phyloP scores from a whole-genome alignment of 2,888 invertebrate species.

The Dysmachus trigonus region DNA sequence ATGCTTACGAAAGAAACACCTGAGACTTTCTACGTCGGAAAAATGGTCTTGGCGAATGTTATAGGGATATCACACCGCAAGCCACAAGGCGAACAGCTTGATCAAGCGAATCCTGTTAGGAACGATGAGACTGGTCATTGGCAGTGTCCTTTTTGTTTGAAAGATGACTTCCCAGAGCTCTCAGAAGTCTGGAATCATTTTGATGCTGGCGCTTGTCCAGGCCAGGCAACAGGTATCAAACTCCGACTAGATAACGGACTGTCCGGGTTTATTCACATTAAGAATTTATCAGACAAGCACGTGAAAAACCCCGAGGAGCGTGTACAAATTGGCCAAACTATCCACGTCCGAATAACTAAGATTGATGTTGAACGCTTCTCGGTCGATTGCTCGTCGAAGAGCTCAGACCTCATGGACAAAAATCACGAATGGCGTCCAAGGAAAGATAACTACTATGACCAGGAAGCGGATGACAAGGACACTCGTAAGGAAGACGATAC shows the following conservation, averaged over 20 bases:
- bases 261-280: constrained; percentile 91
- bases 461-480: constrained; percentile 83
- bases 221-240: constrained; percentile 92
- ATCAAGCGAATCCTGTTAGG: constrained; percentile 94
- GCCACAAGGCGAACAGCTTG: constrained; percentile 91
- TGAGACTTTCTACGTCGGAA: constrained; percentile 89
- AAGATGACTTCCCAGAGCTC: constrained; percentile 94
- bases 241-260: constrained; percentile 91
- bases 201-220: constrained; percentile 94
- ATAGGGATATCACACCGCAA: constrained; percentile 85
- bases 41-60: constrained; percentile 85
- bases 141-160: constrained; percentile 97
- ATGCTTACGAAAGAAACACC: constrained; percentile 96
- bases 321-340: constrained; percentile 83
- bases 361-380: constrained; percentile 95
- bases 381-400: constrained; percentile 91
- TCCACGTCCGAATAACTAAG: constrained; percentile 91
- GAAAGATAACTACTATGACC: constrained; percentile 91
- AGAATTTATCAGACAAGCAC: constrained; percentile 91
- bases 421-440: constrained; percentile 91
- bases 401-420: constrained; percentile 90
- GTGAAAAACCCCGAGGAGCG: constrained; percentile 93
- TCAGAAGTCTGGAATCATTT: constrained; percentile 99
- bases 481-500: constrained; percentile 79
- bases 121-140: constrained; percentile 94